phyloP scores from a whole-genome alignment of 2,797 vertebrate genomes.

The Chiloscyllium punctatum region DNA sequence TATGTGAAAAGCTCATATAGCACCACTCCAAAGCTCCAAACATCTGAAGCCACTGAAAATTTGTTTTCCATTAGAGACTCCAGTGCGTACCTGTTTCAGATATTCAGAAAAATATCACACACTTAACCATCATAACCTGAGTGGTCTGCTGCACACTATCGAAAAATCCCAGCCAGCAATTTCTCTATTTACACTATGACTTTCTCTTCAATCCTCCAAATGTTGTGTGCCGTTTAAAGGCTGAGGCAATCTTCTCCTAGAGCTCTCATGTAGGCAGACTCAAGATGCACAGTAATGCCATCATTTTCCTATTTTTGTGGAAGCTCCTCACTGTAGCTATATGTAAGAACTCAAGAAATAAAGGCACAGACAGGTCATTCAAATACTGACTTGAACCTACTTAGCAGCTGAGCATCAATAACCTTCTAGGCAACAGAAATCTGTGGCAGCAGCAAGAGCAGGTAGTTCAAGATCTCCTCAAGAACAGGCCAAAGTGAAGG shows the following conservation, averaged over 20 bases:
- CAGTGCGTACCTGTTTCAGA: constrained; percentile 80
- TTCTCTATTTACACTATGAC: neutral
- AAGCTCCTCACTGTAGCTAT: neutral
- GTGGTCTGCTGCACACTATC: neutral
- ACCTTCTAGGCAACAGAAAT: neutral
- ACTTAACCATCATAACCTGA: neutral
- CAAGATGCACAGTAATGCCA: neutral
- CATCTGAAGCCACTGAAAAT: constrained; percentile 92
- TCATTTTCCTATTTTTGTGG: neutral
- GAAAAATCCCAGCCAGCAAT: neutral
- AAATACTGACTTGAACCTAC: neutral
- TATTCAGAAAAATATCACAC: neutral
- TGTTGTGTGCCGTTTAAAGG: neutral
- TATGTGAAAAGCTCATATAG: constrained; percentile 94
- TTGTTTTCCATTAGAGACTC: constrained; percentile 93
- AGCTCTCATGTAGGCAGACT: neutral
- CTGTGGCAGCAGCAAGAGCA: too few species aligned
- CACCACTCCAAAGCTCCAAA: constrained; percentile 97
- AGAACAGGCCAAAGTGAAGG: too few species aligned
- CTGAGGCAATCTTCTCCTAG: neutral
- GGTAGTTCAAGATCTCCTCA: too few species aligned
- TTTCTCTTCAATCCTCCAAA: neutral
- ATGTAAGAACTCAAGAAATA: neutral
- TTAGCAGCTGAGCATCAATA: neutral
- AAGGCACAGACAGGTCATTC: neutral